Conservation (phyloP, 2,888 invertebrate species). For the Oscheius sp. region DNA sequence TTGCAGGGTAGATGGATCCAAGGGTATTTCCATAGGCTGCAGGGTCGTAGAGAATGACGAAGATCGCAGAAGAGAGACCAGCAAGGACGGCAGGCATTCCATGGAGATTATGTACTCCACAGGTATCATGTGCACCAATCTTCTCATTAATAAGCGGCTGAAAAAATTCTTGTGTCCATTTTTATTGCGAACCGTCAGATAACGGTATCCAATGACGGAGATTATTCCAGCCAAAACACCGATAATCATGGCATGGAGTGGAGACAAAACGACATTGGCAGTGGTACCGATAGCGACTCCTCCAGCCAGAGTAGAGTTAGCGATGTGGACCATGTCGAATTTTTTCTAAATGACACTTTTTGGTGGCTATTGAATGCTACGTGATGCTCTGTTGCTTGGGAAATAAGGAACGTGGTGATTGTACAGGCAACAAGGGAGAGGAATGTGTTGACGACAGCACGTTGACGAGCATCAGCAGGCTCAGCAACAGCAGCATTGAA, state of each 20-base stretch:
- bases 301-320: slow-evolving; percentile 73
- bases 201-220: slow-evolving; percentile 65
- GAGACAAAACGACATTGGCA: slow-evolving; percentile 72
- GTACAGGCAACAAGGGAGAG: slow-evolving; percentile 82
- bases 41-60: slow-evolving; percentile 49
- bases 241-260: slow-evolving; percentile 68
- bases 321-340: slow-evolving; percentile 72
- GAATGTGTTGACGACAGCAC: slow-evolving; percentile 90
- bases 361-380: slow-evolving; percentile 28
- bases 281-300: slow-evolving; percentile 66
- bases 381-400: slow-evolving; percentile 78
- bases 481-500: slow-evolving; percentile 82
- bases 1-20: slow-evolving; percentile 50
- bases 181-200: slow-evolving; percentile 49
- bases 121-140: slow-evolving; percentile 76
- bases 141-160: slow-evolving; percentile 80
- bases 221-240: slow-evolving; percentile 67
- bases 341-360: slow-evolving; percentile 42
- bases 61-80: slow-evolving; percentile 47
- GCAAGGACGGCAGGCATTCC: slow-evolving; percentile 63
- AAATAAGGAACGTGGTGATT: slow-evolving; percentile 85
- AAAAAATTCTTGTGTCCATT: background rate
- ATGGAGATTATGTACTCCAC: slow-evolving; percentile 65
- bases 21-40: slow-evolving; percentile 43
- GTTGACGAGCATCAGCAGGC: slow-evolving; percentile 67